These are phyloP conservation scores for Phymanthus crucifer DNA, from an alignment of 92 coral and sea anemone genomes.

Conservation along the genomic window DNA sequence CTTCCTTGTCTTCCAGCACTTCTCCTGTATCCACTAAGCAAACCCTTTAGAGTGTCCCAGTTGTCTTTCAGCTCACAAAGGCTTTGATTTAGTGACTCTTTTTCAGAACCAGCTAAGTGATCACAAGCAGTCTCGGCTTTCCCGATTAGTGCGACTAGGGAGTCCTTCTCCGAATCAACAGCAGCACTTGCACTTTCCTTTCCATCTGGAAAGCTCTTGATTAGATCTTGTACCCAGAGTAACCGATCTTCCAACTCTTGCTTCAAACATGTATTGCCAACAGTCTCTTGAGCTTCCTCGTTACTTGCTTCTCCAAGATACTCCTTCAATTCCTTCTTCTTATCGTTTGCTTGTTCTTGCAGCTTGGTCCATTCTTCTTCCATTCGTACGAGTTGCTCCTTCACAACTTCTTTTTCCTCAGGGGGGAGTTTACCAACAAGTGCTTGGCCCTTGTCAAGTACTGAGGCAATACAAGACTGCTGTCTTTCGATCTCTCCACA, in stretches of 20 bases:
- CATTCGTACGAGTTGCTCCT: constrained; percentile 82
- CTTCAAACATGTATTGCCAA: constrained; percentile 27
- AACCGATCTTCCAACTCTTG: constrained; percentile 41
- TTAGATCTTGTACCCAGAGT: constrained; percentile 36
- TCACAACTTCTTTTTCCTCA: constrained; percentile 63
- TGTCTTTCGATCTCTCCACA: constrained; percentile 57
- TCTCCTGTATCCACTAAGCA: constrained; percentile 51
- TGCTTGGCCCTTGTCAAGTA: constrained; percentile 68
- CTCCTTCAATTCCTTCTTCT: constrained; percentile 64
- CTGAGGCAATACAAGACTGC: constrained; percentile 51
- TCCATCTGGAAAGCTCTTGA: constrained; percentile 36
- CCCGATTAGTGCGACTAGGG: constrained; percentile 49
- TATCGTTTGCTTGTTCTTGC: constrained; percentile 75
- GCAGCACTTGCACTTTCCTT: constrained; percentile 38
- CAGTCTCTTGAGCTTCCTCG: background rate
- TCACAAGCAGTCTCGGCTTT: constrained; percentile 45
- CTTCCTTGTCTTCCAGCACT: constrained; percentile 52
- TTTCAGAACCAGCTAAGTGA: constrained; percentile 35
- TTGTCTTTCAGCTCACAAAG: constrained; percentile 47
- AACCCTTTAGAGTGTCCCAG: constrained; percentile 55
- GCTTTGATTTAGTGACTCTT: constrained; percentile 37
- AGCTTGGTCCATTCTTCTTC: constrained; percentile 82
- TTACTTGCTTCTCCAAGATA: constrained; percentile 51
- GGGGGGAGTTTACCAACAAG: constrained; percentile 66
- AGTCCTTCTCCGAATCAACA: constrained; percentile 40